Conservation (phyloP, 2,113 vertebrate genomes). For the Myrmecophaga tridactyla region DNA sequence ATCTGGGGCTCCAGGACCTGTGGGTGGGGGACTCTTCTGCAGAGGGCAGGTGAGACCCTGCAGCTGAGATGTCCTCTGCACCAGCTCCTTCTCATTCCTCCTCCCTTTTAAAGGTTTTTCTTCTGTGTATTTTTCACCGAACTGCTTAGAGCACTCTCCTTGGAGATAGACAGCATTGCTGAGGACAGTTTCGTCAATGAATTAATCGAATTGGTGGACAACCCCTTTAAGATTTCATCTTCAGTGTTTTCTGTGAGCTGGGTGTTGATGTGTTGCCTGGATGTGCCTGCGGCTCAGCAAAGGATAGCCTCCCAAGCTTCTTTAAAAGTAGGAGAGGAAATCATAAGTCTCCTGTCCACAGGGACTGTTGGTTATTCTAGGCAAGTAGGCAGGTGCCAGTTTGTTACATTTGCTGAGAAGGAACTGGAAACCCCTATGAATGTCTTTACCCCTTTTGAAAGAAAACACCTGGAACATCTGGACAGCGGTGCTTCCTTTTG, state of each 20-base stretch:
- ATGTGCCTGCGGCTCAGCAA: neutral
- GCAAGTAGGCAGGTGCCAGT: constrained; percentile 81
- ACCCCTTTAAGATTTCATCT: constrained; percentile 87
- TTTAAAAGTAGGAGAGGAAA: constrained; percentile 77
- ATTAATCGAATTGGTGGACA: constrained; percentile 71
- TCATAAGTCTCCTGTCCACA: constrained; percentile 86
- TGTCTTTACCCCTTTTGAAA: constrained; percentile 73
- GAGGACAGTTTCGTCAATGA: constrained; percentile 79
- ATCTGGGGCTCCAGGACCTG: constrained; percentile 89
- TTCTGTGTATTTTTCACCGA: constrained; percentile 74
- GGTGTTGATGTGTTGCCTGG: neutral
- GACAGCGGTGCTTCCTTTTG: too few relatives aligned
- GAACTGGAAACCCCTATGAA: constrained; percentile 72
- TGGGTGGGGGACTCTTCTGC: constrained; percentile 79
- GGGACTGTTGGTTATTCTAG: constrained; percentile 87
- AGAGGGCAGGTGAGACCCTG: constrained; percentile 70
- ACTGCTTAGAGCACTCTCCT: constrained; percentile 84
- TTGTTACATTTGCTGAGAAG: constrained; percentile 82
- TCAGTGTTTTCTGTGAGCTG: neutral
- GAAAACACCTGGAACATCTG: constrained; percentile 80
- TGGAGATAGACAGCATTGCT: constrained; percentile 91
- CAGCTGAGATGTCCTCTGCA: constrained; percentile 84
- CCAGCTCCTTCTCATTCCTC: constrained; percentile 81
- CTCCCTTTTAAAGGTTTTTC: constrained; percentile 85
- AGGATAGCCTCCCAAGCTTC: neutral